Base-by-base conservation (phyloP, 2,888 invertebrate species). In the Kryphioiulus occultus region DNA sequence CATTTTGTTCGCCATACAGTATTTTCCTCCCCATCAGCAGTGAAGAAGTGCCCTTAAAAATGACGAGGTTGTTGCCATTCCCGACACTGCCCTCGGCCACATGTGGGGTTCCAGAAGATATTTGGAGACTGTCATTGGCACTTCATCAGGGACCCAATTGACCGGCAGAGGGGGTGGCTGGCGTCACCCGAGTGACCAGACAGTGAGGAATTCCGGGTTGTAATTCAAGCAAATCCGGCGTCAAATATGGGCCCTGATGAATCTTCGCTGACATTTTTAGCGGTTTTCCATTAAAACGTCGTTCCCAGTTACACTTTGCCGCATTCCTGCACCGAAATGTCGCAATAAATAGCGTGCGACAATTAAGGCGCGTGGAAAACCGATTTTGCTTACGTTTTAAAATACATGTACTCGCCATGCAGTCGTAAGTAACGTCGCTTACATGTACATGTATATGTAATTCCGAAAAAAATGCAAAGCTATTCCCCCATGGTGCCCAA, bases 21-120 rank as follows among this genome's bases (percentile, higher is more conserved):
- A 22, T 59, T 59, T 59, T n/a, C n/a, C 59, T 59, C 59, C 59
- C 59, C 59, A 59, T n/a, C 59, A n/a, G 59, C 59, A 59, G n/a
- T 59, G 59, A 59, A 59, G 59, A n/a, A 59, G 59, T 59, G 59
- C 59, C 59, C 59, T 59, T 59, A 59, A 59, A 59, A 59, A n/a
- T 7, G n/a, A 9, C 59, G 59, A 59, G n/a, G 59, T 59, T 59
- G 59, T 59, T 59, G 59, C n/a, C 59, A 59, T 59, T 59, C 59
- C 59, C 59, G n/a, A 59, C 59, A 59, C 59, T 59, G 59, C 59
- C 59, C 59, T 15, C n/a, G 59, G 59, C 59, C 59, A 59, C 59
- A 59, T 59, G n/a, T 59, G 59, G 47, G 47, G 59, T 19, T 19
- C 59, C n/a, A 47, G n/a, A 59, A n/a, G 59, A 59, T 59, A 59